A percentile compares a stretch with the other conserved stretches of the same genome.
Evolutionary conservation across 2,113 vertebrate genomes (phyloP).

Genomic region (Pterophyllum scalare): DNA sequence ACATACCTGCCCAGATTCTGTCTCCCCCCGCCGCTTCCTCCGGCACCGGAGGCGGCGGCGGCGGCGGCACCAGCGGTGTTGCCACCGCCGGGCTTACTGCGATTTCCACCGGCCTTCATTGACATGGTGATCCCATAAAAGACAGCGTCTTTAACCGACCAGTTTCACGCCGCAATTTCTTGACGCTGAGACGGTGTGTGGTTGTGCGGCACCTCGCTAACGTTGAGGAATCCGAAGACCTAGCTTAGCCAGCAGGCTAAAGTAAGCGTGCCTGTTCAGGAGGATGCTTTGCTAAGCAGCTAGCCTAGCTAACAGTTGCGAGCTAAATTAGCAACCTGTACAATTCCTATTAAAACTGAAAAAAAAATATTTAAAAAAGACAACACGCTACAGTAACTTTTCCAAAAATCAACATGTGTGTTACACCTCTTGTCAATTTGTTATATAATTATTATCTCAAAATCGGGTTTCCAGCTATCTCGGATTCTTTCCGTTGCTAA

Average conservation of each 20-base stretch:
- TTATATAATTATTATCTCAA: constrained; percentile 63
- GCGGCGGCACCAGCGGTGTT: constrained; percentile 76
- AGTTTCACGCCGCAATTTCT: constrained; percentile 56
- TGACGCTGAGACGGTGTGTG: constrained; percentile 37
- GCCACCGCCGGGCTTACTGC: constrained; percentile 84
- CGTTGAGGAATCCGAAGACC: constrained; percentile 38
- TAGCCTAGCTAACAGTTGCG: constrained; percentile 67
- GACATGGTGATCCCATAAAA: constrained; percentile 92
- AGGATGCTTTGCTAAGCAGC: constrained; percentile 66
- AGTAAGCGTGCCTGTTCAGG: constrained; percentile 69
- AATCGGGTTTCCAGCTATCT: constrained; percentile 73
- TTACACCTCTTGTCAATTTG: constrained; percentile 63
- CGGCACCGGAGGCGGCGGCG: constrained; percentile 75
- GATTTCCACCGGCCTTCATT: constrained; percentile 88
- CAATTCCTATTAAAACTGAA: constrained; percentile 72
- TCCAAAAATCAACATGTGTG: constrained; percentile 51
- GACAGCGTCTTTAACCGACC: constrained; percentile 70
- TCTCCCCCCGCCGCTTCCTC: constrained; percentile 84
- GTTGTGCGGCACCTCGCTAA: constrained; percentile 63
- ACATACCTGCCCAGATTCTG: constrained; percentile 91
- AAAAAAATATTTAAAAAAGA: constrained; percentile 67
- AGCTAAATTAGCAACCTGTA: constrained; percentile 74
- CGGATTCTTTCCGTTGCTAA: constrained; percentile 81
- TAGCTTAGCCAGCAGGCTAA: constrained; percentile 61
- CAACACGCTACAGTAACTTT: constrained; percentile 58